Evolutionary conservation across 2,797 vertebrate genomes (phyloP), one percentile per base, ranked within the genome.

Genomic region (Sebastes steindachneri): DNA sequence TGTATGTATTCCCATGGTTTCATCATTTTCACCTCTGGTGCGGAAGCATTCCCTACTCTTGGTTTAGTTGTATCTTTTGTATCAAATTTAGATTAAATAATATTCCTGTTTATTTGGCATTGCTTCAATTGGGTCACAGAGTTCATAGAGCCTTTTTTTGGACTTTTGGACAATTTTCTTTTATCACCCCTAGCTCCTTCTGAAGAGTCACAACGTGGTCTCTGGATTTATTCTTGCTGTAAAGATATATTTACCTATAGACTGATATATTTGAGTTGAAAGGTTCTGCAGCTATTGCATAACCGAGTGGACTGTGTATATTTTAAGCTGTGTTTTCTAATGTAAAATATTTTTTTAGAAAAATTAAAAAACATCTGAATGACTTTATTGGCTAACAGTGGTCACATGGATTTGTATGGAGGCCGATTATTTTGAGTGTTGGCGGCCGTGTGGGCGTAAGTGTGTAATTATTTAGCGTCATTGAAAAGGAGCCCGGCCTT

Each of bases 261-360:
- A 94, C 79, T 59, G 89, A 93, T 94, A 95, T 93, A 94, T 94
- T 93, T 93, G 90, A 89, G 78, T 87, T 89, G 66, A 90, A 90
- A 70, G 74, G 83, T 93, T 92, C 53, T 86, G 86, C 87, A 80
- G 72, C 85, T 87, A 66, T 88, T 88, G 89, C 90, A 88, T 83
- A 90, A 86, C 86, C 75, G 60, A 81, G 84, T 88, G 88, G 83
- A 87, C 82, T 85, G 82, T 93, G 89, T 95, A 90, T 94, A 94
- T 95, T 94, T 91, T 81, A 90, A 91, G 80, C 90, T 88, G 90
- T 93, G 86, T 95, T 96, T 96, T 96, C 77, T 95, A 92, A 93
- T 93, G 90, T 95, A 92, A 95, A 92, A 92, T 96, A 96, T 96
- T 96, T 96, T 96, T 96, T 80, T 95, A 97, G 84, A 85, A 97